phyloP scores from a whole-genome alignment of 1,140 invertebrate species.

The Hetaerina americana region DNA sequence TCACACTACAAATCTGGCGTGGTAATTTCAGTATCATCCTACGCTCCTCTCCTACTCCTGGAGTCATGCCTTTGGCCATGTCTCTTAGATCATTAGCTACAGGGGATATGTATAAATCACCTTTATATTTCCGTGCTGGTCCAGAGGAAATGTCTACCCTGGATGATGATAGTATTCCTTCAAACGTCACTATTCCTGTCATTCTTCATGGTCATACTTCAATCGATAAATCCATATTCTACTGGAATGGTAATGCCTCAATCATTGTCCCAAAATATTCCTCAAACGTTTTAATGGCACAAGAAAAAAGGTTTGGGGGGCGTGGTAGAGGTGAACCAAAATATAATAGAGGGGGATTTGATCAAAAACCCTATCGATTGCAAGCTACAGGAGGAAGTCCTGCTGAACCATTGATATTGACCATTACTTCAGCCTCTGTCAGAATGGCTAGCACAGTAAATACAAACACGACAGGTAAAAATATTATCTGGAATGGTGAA shows the following conservation, averaged over 20 bases:
- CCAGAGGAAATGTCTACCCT: too few relatives aligned
- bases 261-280: neutral
- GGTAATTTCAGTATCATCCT: neutral
- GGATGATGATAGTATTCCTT: too few relatives aligned
- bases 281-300: neutral
- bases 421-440: neutral
- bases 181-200: too few relatives aligned
- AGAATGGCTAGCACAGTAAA: neutral
- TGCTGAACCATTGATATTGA: neutral
- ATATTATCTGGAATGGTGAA: neutral
- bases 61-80: neutral
- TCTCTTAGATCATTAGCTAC: neutral
- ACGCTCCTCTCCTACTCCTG: neutral
- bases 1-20: neutral
- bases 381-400: neutral
- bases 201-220: neutral
- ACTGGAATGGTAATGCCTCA: neutral
- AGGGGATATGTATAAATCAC: neutral
- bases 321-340: neutral
- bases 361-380: neutral
- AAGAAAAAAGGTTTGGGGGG: neutral
- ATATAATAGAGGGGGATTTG: neutral
- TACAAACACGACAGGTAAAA: neutral
- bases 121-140: neutral
- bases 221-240: neutral